Conservation (phyloP, 2,113 vertebrate species). For the Burhinus oedicnemus region DNA sequence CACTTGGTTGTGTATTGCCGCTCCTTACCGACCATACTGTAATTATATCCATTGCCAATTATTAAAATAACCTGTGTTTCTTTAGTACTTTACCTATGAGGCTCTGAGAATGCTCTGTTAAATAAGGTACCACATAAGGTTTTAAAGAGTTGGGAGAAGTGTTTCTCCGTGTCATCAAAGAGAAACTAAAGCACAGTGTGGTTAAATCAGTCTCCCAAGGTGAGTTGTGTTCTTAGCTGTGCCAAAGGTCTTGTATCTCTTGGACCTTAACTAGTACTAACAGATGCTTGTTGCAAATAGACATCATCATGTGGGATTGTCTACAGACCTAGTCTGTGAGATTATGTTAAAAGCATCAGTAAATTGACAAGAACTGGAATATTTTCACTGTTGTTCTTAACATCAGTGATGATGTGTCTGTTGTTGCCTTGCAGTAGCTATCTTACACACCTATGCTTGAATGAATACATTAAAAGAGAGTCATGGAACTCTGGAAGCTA, state of each 20-base stretch:
- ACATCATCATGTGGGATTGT: neutral
- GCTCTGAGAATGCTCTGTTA: neutral
- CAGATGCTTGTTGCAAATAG: neutral
- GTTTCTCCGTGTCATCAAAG: neutral
- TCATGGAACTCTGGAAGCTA: neutral
- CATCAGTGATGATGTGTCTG: neutral
- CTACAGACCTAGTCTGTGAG: neutral
- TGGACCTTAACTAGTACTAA: too few relatives aligned
- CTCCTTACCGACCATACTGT: neutral
- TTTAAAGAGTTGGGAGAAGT: neutral
- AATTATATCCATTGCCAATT: neutral
- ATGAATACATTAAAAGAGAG: neutral
- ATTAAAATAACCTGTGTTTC: neutral
- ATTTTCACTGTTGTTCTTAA: neutral
- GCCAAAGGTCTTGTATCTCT: neutral
- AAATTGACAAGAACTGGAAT: neutral
- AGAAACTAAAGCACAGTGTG: neutral
- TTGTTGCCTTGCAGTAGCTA: neutral
- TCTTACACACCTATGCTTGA: neutral
- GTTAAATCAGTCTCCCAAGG: neutral
- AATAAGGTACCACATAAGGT: fast-evolving
- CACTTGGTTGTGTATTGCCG: neutral
- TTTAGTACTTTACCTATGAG: neutral
- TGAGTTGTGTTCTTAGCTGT: neutral
- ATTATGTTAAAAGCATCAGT: neutral